Evolutionary conservation across 2,113 vertebrate species (phyloP).

Genomic region (Stomatorhinus ivindoensis): DNA sequence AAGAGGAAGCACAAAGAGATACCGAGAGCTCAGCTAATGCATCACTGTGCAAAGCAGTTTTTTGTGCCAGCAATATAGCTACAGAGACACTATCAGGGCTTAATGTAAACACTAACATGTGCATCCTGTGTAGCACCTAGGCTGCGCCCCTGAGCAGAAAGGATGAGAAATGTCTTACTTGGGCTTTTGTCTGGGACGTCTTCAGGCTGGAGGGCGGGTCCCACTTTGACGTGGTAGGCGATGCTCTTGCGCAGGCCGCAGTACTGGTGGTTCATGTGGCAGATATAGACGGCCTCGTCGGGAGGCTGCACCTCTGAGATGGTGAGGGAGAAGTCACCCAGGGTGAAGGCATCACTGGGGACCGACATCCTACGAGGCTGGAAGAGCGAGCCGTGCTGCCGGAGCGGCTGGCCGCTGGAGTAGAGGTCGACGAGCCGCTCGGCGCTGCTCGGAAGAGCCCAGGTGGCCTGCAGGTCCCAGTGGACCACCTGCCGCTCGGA

Average conservation of each 20-base stretch:
- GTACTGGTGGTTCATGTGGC: constrained; percentile 93
- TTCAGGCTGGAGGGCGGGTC: constrained; percentile 37
- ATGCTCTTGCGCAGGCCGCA: constrained; percentile 85
- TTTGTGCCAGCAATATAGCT: not conserved
- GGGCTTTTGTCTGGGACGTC: constrained; percentile 25
- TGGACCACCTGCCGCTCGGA: constrained; percentile 91
- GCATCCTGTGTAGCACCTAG: not conserved
- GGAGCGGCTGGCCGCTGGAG: constrained; percentile 73
- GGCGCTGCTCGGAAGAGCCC: constrained; percentile 77
- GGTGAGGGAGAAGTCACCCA: constrained; percentile 82
- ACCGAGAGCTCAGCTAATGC: not conserved
- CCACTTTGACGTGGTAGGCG: constrained; percentile 70
- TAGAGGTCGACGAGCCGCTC: constrained; percentile 88
- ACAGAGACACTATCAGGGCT: not conserved
- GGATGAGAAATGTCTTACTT: constrained; percentile 45
- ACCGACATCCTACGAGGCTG: constrained; percentile 73
- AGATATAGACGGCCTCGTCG: constrained; percentile 84
- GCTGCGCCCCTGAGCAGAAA: not conserved
- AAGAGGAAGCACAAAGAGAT: not conserved
- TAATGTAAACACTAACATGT: not conserved
- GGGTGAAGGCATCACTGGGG: constrained; percentile 64
- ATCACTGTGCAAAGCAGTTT: not conserved
- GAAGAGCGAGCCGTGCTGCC: constrained; percentile 73
- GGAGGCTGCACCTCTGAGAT: constrained; percentile 60
- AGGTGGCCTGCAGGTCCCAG: constrained; percentile 88